Evolutionary conservation across 2,797 vertebrate species (phyloP).

Genomic region (Cirrhinus molitorella): DNA sequence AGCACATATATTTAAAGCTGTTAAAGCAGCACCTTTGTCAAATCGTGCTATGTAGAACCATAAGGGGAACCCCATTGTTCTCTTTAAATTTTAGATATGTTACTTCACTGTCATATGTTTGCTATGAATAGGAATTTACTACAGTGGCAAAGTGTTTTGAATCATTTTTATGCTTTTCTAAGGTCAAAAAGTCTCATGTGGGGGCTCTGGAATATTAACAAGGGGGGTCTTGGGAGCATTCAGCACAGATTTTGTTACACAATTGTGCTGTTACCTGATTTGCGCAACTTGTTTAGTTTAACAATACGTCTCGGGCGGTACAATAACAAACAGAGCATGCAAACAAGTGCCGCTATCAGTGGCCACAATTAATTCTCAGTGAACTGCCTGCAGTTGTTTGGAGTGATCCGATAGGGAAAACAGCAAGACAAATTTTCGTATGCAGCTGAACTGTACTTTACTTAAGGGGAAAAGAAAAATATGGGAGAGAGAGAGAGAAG

Average conservation of each 20-base stretch:
- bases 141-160: neutral
- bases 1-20: neutral
- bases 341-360: constrained; percentile 9
- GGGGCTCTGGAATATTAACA: neutral
- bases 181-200: neutral
- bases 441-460: constrained; percentile 35
- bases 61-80: neutral
- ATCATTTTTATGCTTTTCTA: neutral
- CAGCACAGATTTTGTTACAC: neutral
- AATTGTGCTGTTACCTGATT: neutral
- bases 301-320: neutral
- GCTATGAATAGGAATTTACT: neutral
- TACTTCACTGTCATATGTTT: neutral
- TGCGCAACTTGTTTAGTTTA: neutral
- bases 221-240: neutral
- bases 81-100: neutral
- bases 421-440: constrained; percentile 56
- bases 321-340: constrained; percentile 34
- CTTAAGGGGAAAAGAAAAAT: neutral
- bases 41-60: neutral
- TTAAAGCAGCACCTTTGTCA: neutral
- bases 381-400: constrained; percentile 55
- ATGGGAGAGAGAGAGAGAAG: constrained; percentile 7
- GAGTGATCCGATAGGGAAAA: constrained; percentile 65
- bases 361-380: constrained; percentile 17